Evolutionary conservation across 2,113 vertebrate species (phyloP).

Genomic region (Uropsilus gracilis): DNA sequence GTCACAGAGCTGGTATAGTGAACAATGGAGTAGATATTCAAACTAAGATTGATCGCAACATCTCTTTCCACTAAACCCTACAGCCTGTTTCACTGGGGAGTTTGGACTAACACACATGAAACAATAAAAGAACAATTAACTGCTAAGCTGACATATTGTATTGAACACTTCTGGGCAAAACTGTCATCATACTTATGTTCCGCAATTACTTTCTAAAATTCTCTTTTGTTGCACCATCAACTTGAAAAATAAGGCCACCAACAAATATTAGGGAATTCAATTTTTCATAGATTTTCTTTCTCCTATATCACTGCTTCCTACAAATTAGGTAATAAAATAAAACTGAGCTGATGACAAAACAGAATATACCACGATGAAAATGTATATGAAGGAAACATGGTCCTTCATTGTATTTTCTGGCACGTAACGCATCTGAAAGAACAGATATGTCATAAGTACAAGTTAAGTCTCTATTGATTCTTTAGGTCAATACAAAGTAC

Average conservation of each 20-base stretch:
- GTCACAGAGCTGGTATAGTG: neutral
- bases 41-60: neutral
- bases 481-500: conserved; percentile 51
- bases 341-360: neutral
- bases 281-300: conserved; percentile 75
- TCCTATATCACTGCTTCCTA: conserved; percentile 44
- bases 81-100: neutral
- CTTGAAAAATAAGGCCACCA: conserved; percentile 69
- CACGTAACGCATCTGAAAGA: conserved; percentile 21
- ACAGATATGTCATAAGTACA: conserved; percentile 50
- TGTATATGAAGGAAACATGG: neutral
- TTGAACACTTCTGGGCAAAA: conserved; percentile 62
- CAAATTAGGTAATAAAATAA: conserved; percentile 66
- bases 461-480: conserved; percentile 55
- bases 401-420: neutral
- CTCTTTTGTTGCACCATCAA: conserved; percentile 66
- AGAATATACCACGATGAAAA: conserved; percentile 38
- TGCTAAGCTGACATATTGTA: conserved; percentile 41
- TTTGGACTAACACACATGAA: neutral
- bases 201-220: conserved; percentile 68
- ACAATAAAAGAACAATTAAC: conserved; percentile 64
- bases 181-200: conserved; percentile 50
- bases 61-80: neutral
- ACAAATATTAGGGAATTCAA: conserved; percentile 65
- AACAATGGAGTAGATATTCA: conserved; percentile 4